Conservation (phyloP, 2,797 vertebrate genomes). For the Poecilia picta region DNA sequence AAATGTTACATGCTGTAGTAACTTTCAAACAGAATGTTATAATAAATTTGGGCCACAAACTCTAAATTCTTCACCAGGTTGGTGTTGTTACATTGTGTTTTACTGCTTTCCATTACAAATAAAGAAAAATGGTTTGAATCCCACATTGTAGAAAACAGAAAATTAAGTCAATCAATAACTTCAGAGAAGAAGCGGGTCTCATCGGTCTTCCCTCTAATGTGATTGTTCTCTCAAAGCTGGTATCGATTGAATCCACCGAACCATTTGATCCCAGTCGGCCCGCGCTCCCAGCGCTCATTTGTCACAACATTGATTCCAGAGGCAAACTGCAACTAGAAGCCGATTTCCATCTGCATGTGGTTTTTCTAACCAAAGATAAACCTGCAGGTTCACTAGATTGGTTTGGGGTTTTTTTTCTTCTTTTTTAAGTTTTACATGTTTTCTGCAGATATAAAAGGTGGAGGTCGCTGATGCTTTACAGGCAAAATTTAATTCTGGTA, state of each 20-base stretch:
- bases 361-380: not conserved
- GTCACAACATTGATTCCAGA: slow-evolving; percentile 17
- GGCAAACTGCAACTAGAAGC: not conserved
- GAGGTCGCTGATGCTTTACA: not conserved
- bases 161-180: not conserved
- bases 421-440: not conserved
- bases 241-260: slow-evolving; percentile 24
- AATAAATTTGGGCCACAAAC: not conserved
- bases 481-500: not conserved
- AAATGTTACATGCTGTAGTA: not conserved
- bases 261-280: slow-evolving; percentile 16
- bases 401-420: not conserved
- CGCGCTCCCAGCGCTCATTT: slow-evolving; percentile 13
- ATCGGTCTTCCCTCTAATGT: slow-evolving; percentile 13
- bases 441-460: slow-evolving; percentile 5
- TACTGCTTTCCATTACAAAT: not conserved
- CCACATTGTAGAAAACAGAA: not conserved
- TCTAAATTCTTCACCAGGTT: not conserved
- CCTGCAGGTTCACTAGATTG: not conserved
- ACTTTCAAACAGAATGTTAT: not conserved
- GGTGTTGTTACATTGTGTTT: not conserved
- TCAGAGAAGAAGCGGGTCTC: slow-evolving; percentile 2
- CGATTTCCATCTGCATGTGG: not conserved
- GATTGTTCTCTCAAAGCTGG: slow-evolving; percentile 14
- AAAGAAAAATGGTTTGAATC: slow-evolving; percentile 1